Percentiles rank a stretch among this genome's conserved stretches.
These are phyloP conservation scores for Hypocryptadius cinnamomeus DNA, from an alignment of 2,113 vertebrate species.

Conservation along the genomic window DNA sequence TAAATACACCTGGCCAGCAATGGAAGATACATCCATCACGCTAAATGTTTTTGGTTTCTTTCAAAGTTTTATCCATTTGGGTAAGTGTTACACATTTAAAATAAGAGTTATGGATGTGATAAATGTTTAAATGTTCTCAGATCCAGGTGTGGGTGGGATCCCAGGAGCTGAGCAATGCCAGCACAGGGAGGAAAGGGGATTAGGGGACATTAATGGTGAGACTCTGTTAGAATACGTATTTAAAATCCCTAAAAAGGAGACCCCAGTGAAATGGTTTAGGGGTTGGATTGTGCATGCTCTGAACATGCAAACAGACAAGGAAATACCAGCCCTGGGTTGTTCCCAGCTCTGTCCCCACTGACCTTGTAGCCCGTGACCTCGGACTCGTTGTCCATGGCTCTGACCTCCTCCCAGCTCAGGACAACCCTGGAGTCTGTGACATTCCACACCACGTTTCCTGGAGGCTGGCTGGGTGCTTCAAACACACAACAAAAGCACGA, in stretches of 20 bases:
- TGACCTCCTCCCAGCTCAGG: slow-evolving; percentile 91
- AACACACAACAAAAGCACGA: slow-evolving; percentile 9
- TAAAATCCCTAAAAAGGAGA: not conserved
- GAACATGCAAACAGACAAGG: not conserved
- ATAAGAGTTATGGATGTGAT: fast-evolving
- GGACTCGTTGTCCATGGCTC: slow-evolving; percentile 87
- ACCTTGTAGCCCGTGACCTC: slow-evolving; percentile 92
- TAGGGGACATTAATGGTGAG: not conserved
- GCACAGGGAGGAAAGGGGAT: no score
- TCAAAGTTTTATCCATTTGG: not conserved
- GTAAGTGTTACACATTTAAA: not conserved
- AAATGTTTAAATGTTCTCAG: not conserved
- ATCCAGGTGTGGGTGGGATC: not conserved
- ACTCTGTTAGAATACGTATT: not conserved
- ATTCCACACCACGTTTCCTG: slow-evolving; percentile 88
- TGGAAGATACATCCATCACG: not conserved
- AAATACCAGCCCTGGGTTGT: fast-evolving
- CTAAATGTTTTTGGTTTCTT: not conserved
- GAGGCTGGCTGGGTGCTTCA: slow-evolving; percentile 87
- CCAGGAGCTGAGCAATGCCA: not conserved
- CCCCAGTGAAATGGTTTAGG: not conserved
- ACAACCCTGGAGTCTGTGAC: slow-evolving; percentile 83
- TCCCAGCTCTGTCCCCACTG: slow-evolving; percentile 13
- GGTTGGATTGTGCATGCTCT: not conserved
- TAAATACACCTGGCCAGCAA: not conserved